Conservation (phyloP, 2,113 vertebrate species). For the Lates calcarifer region DNA sequence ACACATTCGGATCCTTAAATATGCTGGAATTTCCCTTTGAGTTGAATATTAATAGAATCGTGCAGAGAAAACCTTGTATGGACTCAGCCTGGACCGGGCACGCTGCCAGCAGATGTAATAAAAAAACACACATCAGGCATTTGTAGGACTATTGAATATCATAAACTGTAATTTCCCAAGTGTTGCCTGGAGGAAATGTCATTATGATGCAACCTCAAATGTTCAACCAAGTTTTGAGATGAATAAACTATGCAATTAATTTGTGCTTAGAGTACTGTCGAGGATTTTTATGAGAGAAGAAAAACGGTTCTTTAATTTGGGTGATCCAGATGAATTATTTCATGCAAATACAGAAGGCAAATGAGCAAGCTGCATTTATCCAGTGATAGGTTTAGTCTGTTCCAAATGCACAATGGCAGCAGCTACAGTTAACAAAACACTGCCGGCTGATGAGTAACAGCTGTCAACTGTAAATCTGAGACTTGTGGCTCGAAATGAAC, state of each 20-base stretch:
- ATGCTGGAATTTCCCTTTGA: slow-evolving; percentile 46
- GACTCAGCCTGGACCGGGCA: slow-evolving; percentile 41
- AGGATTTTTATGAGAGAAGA: slow-evolving; percentile 33
- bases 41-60: slow-evolving; percentile 46
- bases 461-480: slow-evolving; percentile 1
- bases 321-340: slow-evolving; percentile 44
- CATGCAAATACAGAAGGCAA: slow-evolving; percentile 25
- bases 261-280: slow-evolving; percentile 42
- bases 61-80: slow-evolving; percentile 36
- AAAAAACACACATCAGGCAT: slow-evolving; percentile 56
- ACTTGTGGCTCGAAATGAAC: not conserved
- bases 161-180: slow-evolving; percentile 70
- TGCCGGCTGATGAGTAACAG: slow-evolving; percentile 31
- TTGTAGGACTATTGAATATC: slow-evolving; percentile 61
- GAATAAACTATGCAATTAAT: slow-evolving; percentile 60
- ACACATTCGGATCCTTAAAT: slow-evolving; percentile 29
- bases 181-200: slow-evolving; percentile 61
- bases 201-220: slow-evolving; percentile 60
- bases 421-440: slow-evolving; percentile 30
- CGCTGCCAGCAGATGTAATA: slow-evolving; percentile 60
- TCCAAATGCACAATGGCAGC: not conserved
- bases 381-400: slow-evolving; percentile 3
- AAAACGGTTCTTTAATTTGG: slow-evolving; percentile 21
- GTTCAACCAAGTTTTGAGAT: slow-evolving; percentile 61
- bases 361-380: slow-evolving; percentile 22